A percentile compares a stretch with the other conserved stretches of the same genome.
Conservation (phyloP, 1,140 invertebrate species). For the Temnothorax nylanderi region DNA sequence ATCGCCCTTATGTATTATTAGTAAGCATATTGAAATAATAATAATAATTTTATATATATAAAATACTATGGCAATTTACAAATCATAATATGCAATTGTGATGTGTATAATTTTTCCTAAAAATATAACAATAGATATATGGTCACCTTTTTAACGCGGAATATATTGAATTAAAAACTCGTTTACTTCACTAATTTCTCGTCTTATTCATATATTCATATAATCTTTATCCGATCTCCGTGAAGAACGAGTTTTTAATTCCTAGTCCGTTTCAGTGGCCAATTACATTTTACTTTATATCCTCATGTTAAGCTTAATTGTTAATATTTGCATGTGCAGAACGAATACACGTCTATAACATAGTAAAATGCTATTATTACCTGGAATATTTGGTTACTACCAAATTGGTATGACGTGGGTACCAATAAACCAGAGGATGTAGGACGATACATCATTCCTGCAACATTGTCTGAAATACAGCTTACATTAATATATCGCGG, state of each 20-base stretch:
- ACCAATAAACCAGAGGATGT: slow-evolving; percentile 86
- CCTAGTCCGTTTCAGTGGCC: neutral
- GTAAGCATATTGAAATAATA: neutral
- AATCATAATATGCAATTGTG: slow-evolving; percentile 16
- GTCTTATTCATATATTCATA: neutral
- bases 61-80: neutral
- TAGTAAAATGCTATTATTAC: slow-evolving; percentile 80
- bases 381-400: slow-evolving; percentile 88
- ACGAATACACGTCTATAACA: neutral
- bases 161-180: slow-evolving; percentile 28
- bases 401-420: slow-evolving; percentile 87
- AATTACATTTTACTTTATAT: neutral
- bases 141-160: neutral
- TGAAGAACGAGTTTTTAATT: slow-evolving; percentile 3
- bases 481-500: slow-evolving; percentile 24
- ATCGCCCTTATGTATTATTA: slow-evolving; percentile 46
- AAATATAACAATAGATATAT: neutral
- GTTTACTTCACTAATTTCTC: neutral
- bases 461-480: slow-evolving; percentile 79
- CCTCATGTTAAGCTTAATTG: neutral
- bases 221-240: neutral
- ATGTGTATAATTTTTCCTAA: neutral
- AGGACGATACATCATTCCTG: slow-evolving; percentile 87
- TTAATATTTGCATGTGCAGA: slow-evolving; percentile 27
- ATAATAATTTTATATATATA: neutral